Percentiles rank a stretch among this genome's conserved stretches.
These are phyloP conservation scores for Conistra vaccinii DNA, from an alignment of 2,888 invertebrate species.

Conservation along the genomic window DNA sequence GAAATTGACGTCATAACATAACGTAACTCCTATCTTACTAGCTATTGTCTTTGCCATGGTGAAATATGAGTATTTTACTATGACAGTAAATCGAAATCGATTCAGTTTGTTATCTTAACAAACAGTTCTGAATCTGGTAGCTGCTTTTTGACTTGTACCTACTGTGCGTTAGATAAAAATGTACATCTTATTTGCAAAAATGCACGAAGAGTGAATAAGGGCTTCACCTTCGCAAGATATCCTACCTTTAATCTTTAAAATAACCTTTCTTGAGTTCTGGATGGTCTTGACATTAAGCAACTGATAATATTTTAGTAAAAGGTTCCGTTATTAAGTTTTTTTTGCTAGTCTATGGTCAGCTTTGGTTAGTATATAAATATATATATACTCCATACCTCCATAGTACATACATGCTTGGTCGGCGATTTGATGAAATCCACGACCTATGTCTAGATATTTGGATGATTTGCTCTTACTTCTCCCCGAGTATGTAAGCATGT, in stretches of 20 bases:
- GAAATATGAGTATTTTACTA: neutral
- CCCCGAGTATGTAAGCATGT: neutral
- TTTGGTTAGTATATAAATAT: too few relatives aligned
- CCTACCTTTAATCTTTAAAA: neutral
- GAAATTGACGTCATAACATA: too few relatives aligned
- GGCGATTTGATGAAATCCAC: neutral
- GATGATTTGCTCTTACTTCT: neutral
- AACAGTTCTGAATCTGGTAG: neutral
- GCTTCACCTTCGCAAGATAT: neutral
- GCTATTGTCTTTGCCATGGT: neutral
- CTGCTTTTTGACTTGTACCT: neutral
- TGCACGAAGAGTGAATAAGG: neutral
- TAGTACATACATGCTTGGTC: neutral
- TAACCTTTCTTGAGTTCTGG: neutral
- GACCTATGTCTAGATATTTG: neutral
- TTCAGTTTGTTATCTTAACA: neutral
- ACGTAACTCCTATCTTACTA: neutral
- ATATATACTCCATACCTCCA: too few relatives aligned
- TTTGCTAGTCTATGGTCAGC: too few relatives aligned
- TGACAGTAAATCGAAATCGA: neutral
- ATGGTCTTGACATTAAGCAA: neutral
- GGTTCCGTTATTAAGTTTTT: neutral
- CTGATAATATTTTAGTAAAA: neutral
- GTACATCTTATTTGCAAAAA: neutral
- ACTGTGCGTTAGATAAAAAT: neutral